Evolutionary conservation across 2,888 invertebrate species (phyloP).

Genomic region (Alviniconcha strummeri): DNA sequence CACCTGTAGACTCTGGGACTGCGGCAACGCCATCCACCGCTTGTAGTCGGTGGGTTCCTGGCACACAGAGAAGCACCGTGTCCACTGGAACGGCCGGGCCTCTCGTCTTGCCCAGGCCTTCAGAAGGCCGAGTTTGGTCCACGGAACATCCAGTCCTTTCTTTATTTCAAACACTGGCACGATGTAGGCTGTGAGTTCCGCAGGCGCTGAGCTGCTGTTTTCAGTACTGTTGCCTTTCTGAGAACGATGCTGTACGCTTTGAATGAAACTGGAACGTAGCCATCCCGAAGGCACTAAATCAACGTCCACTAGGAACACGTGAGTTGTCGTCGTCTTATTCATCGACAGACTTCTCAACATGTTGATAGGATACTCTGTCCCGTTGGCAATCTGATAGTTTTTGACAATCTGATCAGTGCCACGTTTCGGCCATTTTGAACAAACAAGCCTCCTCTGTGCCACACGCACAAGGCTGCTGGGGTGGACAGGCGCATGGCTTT

Average conservation of each 20-base stretch:
- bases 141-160: conserved; percentile 66
- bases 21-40: conserved; percentile 72
- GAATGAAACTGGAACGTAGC: conserved; percentile 65
- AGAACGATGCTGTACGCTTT: background rate
- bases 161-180: conserved; percentile 77
- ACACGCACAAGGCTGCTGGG: background rate
- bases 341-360: conserved; percentile 76
- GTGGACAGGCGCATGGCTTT: conserved; percentile 48
- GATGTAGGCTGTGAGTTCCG: conserved; percentile 73
- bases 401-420: too few relatives aligned
- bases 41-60: conserved; percentile 77
- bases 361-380: conserved; percentile 76
- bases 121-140: conserved; percentile 73
- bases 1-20: conserved; percentile 56
- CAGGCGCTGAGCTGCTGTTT: background rate
- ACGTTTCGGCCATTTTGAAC: too few relatives aligned
- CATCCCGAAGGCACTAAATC: conserved; percentile 76
- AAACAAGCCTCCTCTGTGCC: background rate
- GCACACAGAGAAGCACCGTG: conserved; percentile 76
- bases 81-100: conserved; percentile 76
- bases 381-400: conserved; percentile 33
- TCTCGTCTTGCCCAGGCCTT: conserved; percentile 70
- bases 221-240: background rate
- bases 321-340: conserved; percentile 72
- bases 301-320: conserved; percentile 76